Conservation (phyloP, 2,113 vertebrate species). For the Pyxicephalus adspersus region DNA sequence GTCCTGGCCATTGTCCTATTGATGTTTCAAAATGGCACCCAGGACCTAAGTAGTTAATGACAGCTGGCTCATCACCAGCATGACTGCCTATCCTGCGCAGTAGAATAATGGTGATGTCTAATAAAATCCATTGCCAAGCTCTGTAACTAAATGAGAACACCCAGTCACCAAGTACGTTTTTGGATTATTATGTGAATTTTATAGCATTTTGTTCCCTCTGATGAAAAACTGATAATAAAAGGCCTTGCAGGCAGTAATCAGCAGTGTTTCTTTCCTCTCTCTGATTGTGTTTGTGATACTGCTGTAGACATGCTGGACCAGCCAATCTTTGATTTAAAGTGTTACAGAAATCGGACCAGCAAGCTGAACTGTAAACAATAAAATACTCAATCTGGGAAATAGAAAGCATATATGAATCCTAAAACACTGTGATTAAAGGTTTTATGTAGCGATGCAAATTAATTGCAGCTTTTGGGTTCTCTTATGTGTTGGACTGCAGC, state of each 20-base stretch:
- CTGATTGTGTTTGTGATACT: constrained; percentile 51
- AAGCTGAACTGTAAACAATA: constrained; percentile 45
- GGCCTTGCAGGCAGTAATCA: constrained; percentile 52
- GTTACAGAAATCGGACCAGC: constrained; percentile 44
- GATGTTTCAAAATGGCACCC: too few species aligned
- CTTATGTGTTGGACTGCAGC: constrained; percentile 30
- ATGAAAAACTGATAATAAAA: constrained; percentile 53
- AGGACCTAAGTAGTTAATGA: too few species aligned
- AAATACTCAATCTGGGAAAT: constrained; percentile 29
- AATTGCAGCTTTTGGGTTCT: constrained; percentile 48
- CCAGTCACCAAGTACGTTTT: constrained; percentile 27
- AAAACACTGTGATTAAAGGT: constrained; percentile 45
- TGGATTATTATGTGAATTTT: constrained; percentile 25
- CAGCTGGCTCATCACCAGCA: too few species aligned
- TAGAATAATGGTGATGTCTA: not conserved
- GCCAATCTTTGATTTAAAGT: constrained; percentile 55
- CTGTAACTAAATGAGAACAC: constrained; percentile 2
- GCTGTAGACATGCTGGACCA: constrained; percentile 37
- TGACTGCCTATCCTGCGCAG: not conserved
- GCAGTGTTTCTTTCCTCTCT: constrained; percentile 35
- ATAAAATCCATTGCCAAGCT: not conserved
- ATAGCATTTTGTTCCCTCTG: constrained; percentile 36
- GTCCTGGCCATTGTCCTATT: too few species aligned
- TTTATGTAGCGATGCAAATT: constrained; percentile 42
- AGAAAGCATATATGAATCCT: constrained; percentile 49